Conservation (phyloP, 2,113 vertebrate genomes). For the Equus przewalskii region DNA sequence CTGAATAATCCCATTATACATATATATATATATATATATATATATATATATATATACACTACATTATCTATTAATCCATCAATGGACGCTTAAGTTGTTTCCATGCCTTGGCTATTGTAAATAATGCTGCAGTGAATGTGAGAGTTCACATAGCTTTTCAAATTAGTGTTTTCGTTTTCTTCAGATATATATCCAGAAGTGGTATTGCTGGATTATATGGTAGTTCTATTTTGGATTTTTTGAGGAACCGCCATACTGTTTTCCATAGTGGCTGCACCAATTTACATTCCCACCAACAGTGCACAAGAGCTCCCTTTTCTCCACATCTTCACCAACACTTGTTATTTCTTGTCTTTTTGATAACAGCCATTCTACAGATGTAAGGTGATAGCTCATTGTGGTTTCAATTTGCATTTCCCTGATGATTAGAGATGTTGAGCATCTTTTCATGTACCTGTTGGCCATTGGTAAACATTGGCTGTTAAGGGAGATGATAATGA, state of each 20-base stretch:
- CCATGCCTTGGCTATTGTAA: not conserved
- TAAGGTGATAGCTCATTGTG: not conserved
- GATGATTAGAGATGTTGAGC: not conserved
- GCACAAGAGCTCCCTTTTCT: not conserved
- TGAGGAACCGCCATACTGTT: not conserved
- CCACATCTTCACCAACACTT: not conserved
- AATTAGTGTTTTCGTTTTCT: not conserved
- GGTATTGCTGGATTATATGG: not conserved
- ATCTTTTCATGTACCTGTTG: not conserved
- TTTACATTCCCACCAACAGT: not conserved
- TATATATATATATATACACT: not conserved
- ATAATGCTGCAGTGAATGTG: not conserved
- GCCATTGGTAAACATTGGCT: not conserved
- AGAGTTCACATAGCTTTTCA: not conserved
- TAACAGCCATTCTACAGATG: not conserved
- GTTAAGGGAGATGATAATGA: not conserved
- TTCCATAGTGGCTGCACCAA: not conserved
- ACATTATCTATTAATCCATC: not conserved
- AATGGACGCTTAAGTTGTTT: not conserved
- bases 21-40: too few relatives aligned
- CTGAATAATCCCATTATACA: not conserved
- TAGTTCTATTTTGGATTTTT: not conserved
- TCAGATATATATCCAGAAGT: not conserved
- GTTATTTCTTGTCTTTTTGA: not conserved
- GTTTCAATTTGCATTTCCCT: not conserved